Conservation (phyloP, 2,797 vertebrate genomes). For the Crypturellus tataupa region DNA sequence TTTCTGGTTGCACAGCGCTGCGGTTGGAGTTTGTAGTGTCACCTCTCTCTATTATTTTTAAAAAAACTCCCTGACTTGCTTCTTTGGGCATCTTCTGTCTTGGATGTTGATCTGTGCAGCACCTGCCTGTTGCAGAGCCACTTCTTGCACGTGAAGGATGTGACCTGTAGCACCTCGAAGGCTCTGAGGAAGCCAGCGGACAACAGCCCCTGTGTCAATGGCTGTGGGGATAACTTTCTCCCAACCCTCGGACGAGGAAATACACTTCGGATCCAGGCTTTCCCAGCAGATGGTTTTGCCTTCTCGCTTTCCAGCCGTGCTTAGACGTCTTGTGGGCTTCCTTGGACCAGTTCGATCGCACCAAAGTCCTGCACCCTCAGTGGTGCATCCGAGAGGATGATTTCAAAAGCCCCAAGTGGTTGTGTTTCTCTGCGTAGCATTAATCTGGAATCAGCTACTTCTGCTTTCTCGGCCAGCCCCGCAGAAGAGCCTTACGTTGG, state of each 20-base stretch:
- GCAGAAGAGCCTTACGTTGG: background rate
- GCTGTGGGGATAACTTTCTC: background rate
- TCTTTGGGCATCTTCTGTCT: background rate
- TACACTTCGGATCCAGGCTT: background rate
- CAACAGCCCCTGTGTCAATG: background rate
- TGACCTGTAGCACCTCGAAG: background rate
- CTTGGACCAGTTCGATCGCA: background rate
- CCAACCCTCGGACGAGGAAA: background rate
- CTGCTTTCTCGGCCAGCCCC: background rate
- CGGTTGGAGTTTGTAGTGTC: background rate
- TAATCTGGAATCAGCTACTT: background rate
- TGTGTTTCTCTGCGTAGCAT: background rate
- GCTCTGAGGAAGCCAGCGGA: background rate
- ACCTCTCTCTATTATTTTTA: background rate
- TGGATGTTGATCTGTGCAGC: background rate
- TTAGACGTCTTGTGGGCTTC: background rate
- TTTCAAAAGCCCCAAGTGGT: background rate
- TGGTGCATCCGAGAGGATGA: background rate
- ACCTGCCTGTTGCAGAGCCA: background rate
- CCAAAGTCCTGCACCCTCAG: background rate
- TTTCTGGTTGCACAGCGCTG: background rate
- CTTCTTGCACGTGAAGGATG: background rate
- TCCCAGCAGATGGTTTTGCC: background rate
- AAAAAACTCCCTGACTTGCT: background rate
- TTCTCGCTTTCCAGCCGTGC: accelerated